These are phyloP conservation scores for Lasiommata megera DNA, from an alignment of 2,888 invertebrate genomes.

Conservation along the genomic window DNA sequence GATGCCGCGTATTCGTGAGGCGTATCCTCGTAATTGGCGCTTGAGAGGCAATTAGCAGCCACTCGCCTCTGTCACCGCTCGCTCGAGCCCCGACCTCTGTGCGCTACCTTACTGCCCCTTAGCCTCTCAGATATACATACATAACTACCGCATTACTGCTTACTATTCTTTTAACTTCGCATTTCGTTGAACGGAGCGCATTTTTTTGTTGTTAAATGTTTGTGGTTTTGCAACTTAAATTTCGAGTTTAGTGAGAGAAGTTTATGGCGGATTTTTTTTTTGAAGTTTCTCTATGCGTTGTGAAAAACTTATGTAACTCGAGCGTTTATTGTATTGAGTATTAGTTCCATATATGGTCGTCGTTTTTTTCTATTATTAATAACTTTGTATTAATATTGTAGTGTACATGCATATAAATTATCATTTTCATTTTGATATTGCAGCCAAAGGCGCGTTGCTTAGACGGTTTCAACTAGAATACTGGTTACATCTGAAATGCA, in stretches of 20 bases:
- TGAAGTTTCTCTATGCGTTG: not conserved
- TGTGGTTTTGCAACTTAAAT: slow-evolving; percentile 13
- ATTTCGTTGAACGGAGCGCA: slow-evolving; percentile 21
- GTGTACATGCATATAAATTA: too few species aligned
- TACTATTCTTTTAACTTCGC: slow-evolving; percentile 42
- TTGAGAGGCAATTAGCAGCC: slow-evolving; percentile 72
- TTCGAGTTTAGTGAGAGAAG: not conserved
- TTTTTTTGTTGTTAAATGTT: slow-evolving; percentile 9
- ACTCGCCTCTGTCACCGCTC: slow-evolving; percentile 58
- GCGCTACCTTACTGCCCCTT: slow-evolving; percentile 48
- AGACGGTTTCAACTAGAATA: too few species aligned
- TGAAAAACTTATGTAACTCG: not conserved
- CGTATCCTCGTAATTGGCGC: slow-evolving; percentile 64
- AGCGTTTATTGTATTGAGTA: not conserved
- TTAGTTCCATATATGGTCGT: too few species aligned
- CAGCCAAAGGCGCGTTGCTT: too few species aligned
- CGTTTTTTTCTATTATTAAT: too few species aligned
- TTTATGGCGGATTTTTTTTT: not conserved
- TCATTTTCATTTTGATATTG: too few species aligned
- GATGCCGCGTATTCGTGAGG: slow-evolving; percentile 21
- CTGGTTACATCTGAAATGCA: too few species aligned
- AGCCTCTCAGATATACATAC: slow-evolving; percentile 19
- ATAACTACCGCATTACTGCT: slow-evolving; percentile 27
- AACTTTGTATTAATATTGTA: too few species aligned
- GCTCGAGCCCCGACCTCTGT: slow-evolving; percentile 37